Evolutionary conservation across 2,113 vertebrate genomes (phyloP).

Genomic region (Heterochromis multidens): DNA sequence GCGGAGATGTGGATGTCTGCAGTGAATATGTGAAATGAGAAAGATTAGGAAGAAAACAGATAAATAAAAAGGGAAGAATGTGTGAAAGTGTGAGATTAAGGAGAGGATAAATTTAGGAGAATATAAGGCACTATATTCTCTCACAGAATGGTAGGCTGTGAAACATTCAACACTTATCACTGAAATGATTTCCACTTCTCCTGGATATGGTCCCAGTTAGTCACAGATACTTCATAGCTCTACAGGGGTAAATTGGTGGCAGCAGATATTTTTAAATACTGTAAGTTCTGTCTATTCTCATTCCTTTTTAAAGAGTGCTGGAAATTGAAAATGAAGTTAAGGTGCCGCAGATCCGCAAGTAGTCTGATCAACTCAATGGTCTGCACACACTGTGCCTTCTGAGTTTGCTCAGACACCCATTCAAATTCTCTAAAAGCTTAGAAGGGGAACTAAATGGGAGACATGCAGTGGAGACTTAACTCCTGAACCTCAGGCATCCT

Average conservation of each 20-base stretch:
- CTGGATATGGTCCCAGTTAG: constrained; percentile 4
- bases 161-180: constrained; percentile 8
- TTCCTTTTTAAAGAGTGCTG: neutral
- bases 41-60: constrained; percentile 10
- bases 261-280: neutral
- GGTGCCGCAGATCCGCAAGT: neutral
- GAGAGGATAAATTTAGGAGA: constrained; percentile 14
- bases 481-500: neutral
- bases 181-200: constrained; percentile 28
- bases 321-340: constrained; percentile 5
- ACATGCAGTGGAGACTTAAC: neutral
- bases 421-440: neutral
- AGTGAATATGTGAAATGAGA: constrained; percentile 8
- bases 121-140: constrained; percentile 23
- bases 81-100: constrained; percentile 30
- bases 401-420: neutral
- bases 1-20: neutral
- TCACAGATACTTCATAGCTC: neutral
- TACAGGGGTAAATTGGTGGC: neutral
- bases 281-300: neutral
- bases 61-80: constrained; percentile 5
- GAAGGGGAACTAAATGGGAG: neutral
- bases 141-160: constrained; percentile 18
- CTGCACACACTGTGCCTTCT: neutral
- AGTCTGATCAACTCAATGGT: neutral